Base-by-base conservation (phyloP, 2,888 invertebrate genomes). In the Mythimna ferrago region DNA sequence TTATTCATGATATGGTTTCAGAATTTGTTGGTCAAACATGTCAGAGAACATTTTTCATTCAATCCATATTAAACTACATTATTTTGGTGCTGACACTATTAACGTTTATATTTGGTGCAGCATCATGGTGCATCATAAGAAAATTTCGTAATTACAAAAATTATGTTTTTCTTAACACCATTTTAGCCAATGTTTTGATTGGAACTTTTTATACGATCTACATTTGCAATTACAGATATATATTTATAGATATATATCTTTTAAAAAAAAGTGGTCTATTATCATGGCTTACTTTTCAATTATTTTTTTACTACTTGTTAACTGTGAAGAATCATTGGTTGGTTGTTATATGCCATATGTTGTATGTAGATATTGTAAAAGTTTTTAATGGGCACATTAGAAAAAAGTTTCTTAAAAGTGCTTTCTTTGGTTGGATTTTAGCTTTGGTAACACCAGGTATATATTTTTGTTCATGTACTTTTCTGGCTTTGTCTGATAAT, bases 111-210 rank as follows among this genome's bases (percentile, higher is more conserved):
- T 48, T 48, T 48, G 48, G 48, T 48, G 1, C 6, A 21, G 5
- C 26, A 19, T 38, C 65, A 19, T 66, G 65, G 61, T 61, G 7
- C 5, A 2, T 38, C 2, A 19, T 66, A 60, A 38, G 38, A 11
- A 66, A 66, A 66, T 61, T 61, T 7, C 62, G 61, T 19, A 61
- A 66, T 2, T 61, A 38, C 21, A 66, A 1, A 11, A 66, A 66
- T 38, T 66, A 26, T 38, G 65, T 61, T 2, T 38, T 26, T 5
- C 65, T 66, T 11, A 66, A 38, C 65, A 19, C 61, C 11, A 66
- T 38, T 38, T 7, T 66, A 5, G 21, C 62, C 11, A 60, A 60
- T 0, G 19, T 38, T 4, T 58, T 60, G 16, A 3, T 38, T 0
- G 38, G 3, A 2, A 65, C 7, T 7, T 4, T 38, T 38, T 11